phyloP scores from a whole-genome alignment of 2,797 vertebrate genomes.

The Eulemur coronatus region DNA sequence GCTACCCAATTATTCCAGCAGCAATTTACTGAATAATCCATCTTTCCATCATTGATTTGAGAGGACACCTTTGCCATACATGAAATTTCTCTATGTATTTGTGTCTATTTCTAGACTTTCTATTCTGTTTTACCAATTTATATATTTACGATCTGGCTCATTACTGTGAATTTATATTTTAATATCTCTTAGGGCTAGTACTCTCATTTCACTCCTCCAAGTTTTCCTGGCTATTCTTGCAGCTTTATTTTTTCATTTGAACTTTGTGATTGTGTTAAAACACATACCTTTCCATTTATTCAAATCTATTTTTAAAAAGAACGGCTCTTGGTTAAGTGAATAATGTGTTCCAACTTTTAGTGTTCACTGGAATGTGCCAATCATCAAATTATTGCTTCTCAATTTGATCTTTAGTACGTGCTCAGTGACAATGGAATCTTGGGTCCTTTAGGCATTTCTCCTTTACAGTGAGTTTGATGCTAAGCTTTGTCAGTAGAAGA shows the following conservation, averaged over 20 bases:
- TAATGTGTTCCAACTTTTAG: neutral
- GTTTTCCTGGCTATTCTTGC: neutral
- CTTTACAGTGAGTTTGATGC: neutral
- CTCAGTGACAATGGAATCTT: neutral
- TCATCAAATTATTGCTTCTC: neutral
- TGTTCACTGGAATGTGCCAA: neutral
- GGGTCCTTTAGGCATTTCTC: neutral
- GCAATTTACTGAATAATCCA: neutral
- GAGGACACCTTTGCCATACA: neutral
- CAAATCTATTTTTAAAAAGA: neutral
- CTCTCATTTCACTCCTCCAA: neutral
- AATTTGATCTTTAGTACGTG: neutral
- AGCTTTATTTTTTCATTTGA: neutral
- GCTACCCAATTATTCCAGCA: neutral
- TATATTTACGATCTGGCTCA: neutral
- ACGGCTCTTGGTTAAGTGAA: neutral
- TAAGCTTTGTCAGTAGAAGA: neutral
- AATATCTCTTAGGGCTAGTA: neutral
- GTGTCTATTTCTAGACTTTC: neutral
- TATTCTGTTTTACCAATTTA: neutral
- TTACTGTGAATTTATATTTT: neutral
- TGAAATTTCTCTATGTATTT: neutral
- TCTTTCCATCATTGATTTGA: neutral
- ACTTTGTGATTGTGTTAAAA: neutral
- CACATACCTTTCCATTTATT: neutral